These are phyloP conservation scores for Agonopterix alstromeriana DNA, from an alignment of 2,888 invertebrate species.

Conservation along the genomic window DNA sequence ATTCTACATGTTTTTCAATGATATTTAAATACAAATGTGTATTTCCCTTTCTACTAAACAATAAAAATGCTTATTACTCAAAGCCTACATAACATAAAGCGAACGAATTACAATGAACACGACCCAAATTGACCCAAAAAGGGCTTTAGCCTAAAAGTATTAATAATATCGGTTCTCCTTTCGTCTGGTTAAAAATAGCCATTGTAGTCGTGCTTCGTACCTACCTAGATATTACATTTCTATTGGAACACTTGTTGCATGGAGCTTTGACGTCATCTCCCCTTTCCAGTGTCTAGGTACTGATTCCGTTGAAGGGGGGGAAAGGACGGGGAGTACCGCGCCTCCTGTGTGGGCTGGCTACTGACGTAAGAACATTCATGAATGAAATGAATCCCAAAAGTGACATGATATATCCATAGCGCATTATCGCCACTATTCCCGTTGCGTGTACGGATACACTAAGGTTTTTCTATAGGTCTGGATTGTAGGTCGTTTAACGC, in stretches of 20 bases:
- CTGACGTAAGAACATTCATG: conserved; percentile 65
- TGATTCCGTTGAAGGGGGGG: conserved; percentile 26
- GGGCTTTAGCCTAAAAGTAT: neutral
- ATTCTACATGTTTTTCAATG: no score
- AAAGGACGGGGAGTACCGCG: conserved; percentile 36
- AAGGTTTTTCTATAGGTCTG: neutral
- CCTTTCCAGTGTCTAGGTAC: conserved; percentile 34
- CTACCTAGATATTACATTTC: conserved; percentile 45
- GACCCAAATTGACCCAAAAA: neutral
- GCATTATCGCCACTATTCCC: conserved; percentile 3
- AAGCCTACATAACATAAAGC: neutral
- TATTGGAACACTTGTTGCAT: conserved; percentile 67
- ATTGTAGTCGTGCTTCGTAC: conserved; percentile 4
- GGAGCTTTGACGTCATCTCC: conserved; percentile 62
- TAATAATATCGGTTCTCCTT: conserved; percentile 22
- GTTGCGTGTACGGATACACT: no score
- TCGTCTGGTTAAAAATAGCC: conserved; percentile 59
- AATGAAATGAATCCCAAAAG: conserved; percentile 59
- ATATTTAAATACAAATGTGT: no score
- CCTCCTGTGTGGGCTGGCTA: conserved; percentile 43
- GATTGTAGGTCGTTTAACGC: neutral
- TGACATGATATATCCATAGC: conserved; percentile 3
- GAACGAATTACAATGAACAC: neutral
- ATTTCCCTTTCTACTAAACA: no score
- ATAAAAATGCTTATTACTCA: no score